Conservation (phyloP, 2,113 vertebrate species). For the Orycteropus afer region DNA sequence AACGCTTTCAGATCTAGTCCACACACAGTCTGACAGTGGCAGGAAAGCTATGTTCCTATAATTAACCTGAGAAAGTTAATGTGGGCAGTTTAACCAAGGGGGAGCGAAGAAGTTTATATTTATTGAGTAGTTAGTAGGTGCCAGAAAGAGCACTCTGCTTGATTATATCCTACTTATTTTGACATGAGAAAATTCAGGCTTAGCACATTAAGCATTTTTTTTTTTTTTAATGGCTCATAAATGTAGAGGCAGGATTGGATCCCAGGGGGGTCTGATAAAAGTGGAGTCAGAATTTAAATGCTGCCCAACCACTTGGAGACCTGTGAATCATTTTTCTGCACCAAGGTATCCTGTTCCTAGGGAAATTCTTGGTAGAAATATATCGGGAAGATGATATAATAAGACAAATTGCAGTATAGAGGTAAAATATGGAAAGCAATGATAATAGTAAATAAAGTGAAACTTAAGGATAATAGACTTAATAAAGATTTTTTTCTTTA, state of each 20-base stretch:
- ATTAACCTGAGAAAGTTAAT: not conserved
- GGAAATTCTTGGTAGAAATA: not conserved
- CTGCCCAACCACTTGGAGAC: not conserved
- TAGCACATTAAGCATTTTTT: too few relatives aligned
- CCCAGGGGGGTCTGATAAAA: not conserved
- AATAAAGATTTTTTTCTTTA: not conserved
- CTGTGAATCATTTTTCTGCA: not conserved
- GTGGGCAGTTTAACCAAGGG: not conserved
- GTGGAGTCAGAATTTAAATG: not conserved
- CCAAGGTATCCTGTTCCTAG: not conserved
- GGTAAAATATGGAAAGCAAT: not conserved
- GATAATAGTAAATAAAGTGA: not conserved
- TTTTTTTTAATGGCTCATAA: not conserved
- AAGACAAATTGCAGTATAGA: not conserved
- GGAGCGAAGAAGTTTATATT: not conserved
- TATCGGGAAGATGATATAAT: not conserved
- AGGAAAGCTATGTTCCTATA: not conserved
- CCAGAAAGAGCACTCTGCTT: not conserved
- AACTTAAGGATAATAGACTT: not conserved
- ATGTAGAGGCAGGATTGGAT: not conserved
- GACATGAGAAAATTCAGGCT: not conserved
- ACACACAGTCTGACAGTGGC: not conserved
- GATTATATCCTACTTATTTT: not conserved
- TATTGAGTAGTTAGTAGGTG: not conserved
- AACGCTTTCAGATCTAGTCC: not conserved